Evolutionary conservation across 2,113 vertebrate genomes (phyloP).

Genomic region (Tragelaphus strepsiceros): DNA sequence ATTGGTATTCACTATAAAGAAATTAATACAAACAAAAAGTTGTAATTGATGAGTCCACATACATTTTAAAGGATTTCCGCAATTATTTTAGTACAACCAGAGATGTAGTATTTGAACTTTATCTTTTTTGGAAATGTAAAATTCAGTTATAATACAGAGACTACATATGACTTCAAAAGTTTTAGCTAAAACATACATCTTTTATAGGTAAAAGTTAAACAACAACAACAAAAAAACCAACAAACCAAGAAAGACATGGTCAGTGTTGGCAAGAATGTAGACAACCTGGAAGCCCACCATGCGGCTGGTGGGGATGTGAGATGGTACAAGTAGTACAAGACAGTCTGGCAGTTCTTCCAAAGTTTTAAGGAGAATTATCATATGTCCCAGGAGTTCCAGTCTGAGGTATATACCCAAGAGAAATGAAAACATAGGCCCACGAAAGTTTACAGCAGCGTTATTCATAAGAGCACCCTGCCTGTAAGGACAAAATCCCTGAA

Average conservation of each 20-base stretch:
- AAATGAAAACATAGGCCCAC: background rate
- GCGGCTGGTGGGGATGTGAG: background rate
- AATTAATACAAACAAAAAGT: background rate
- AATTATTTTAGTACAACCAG: background rate
- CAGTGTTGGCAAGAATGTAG: background rate
- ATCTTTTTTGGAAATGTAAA: slow-evolving; percentile 56
- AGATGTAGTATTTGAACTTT: slow-evolving; percentile 31
- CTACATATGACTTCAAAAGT: background rate
- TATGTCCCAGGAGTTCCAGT: background rate
- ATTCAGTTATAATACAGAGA: background rate
- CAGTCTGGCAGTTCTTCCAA: background rate
- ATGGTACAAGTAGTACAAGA: background rate
- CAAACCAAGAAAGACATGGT: background rate
- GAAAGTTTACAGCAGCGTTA: background rate
- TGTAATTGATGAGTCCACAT: background rate
- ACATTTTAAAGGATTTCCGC: background rate
- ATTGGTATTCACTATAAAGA: slow-evolving; percentile 40
- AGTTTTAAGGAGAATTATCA: background rate
- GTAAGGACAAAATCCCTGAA: background rate
- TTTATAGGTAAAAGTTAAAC: background rate
- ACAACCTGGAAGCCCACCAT: background rate
- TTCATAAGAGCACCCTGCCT: background rate
- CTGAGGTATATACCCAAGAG: background rate
- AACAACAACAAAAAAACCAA: background rate
- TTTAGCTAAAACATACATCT: background rate